Percentiles rank a stretch among this genome's conserved stretches.
These are phyloP conservation scores for Holotrichia oblita DNA, from an alignment of 1,140 invertebrate genomes.

Conservation along the genomic window DNA sequence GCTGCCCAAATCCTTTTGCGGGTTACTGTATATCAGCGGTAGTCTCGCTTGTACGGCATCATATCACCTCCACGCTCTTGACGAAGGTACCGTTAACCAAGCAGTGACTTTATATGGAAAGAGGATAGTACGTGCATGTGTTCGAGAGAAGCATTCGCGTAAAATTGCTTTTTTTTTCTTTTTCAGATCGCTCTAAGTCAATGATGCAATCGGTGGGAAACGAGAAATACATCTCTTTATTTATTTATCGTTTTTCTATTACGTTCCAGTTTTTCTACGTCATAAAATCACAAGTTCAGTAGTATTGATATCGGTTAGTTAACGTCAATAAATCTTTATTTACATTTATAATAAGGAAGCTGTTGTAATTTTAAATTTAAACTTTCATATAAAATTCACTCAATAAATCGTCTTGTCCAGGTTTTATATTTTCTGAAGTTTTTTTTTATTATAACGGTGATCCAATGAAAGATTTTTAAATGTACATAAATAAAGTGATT, in stretches of 20 bases:
- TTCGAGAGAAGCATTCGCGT: constrained; percentile 8
- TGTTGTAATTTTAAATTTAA: no score
- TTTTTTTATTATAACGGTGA: no score
- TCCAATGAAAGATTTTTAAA: no score
- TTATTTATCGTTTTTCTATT: background rate
- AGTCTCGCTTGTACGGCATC: constrained; percentile 22
- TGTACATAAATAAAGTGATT: no score
- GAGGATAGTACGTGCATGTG: constrained; percentile 24
- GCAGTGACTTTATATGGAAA: constrained; percentile 22
- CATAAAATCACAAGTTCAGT: background rate
- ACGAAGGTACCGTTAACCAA: constrained; percentile 14
- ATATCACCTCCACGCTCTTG: constrained; percentile 21
- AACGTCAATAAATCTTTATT: no score
- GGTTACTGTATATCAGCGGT: no score
- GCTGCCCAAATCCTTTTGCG: no score
- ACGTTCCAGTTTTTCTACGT: background rate
- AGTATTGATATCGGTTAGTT: no score
- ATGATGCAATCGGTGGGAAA: background rate
- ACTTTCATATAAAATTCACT: no score
- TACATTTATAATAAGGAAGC: no score
- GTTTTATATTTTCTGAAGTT: no score
- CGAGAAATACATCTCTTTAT: background rate
- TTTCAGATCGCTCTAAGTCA: background rate
- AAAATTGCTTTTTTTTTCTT: background rate
- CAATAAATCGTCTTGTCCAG: no score